These are phyloP conservation scores for Teleogryllus oceanicus DNA, from an alignment of 2,888 invertebrate species.

Conservation along the genomic window DNA sequence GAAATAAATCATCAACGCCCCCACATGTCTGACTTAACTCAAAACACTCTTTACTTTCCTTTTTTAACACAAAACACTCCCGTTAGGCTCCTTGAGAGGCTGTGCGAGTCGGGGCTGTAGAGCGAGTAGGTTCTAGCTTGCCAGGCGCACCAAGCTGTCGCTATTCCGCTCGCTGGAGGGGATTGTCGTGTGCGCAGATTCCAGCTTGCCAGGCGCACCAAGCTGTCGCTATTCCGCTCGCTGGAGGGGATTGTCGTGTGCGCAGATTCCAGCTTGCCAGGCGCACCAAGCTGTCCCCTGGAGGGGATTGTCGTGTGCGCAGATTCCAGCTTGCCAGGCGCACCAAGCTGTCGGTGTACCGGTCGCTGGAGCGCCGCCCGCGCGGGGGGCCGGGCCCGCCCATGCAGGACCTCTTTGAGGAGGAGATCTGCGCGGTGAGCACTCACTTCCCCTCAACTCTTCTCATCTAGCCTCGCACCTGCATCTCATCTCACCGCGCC, in stretches of 20 bases:
- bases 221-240: no score
- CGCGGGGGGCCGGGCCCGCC: no score
- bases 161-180: neutral
- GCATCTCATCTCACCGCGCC: no score
- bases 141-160: neutral
- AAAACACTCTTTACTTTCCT: no score
- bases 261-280: no score
- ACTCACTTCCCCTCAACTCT: neutral
- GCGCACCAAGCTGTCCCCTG: no score
- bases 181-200: neutral
- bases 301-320: neutral
- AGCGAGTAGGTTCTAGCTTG: neutral
- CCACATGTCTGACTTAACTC: no score
- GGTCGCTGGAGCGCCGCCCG: neutral
- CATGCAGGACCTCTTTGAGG: neutral
- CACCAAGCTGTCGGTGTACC: neutral
- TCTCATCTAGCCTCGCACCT: neutral
- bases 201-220: neutral
- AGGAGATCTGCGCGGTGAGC: neutral
- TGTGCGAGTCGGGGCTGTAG: neutral
- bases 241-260: no score
- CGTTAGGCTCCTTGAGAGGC: no score
- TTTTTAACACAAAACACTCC: no score
- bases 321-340: neutral
- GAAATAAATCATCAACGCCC: no score